Evolutionary conservation across 2,888 invertebrate genomes (phyloP), one percentile per base, ranked within the genome.

Genomic region (Druceiella hillmani): DNA sequence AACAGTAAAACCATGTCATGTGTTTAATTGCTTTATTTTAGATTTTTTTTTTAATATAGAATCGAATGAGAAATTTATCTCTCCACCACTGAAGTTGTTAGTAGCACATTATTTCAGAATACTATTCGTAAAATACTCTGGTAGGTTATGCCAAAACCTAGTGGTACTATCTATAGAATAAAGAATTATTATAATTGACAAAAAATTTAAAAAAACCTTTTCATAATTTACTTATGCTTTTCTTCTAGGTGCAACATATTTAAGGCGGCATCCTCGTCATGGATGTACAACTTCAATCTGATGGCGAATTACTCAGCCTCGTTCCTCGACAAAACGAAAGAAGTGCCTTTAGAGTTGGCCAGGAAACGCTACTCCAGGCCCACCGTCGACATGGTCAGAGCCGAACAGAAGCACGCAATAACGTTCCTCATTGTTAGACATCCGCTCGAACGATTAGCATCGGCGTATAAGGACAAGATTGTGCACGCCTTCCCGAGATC

Each of bases 201-300:
- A n/a, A n/a, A n/a, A n/a, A n/a, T n/a, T n/a, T n/a, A n/a, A n/a
- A n/a, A n/a, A n/a, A n/a, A n/a, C n/a, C n/a, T n/a, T n/a, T n/a
- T n/a, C n/a, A n/a, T n/a, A n/a, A n/a, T n/a, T n/a, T n/a, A n/a
- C n/a, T n/a, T n/a, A n/a, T n/a, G n/a, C n/a, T n/a, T n/a, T n/a
- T n/a, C 15, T 53, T 57, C 17, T 57, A 79, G 79, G 79, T 86
- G 86, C 58, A 86, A 86, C 56, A 79, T 86, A 44, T 86, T 86
- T 58, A 86, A 86, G 70, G 85, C 86, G 3, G 87, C 86, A 2
- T 89, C 89, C n/a, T 87, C 89, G 11, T 88, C 89, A 1, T 90
- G 90, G 89, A 87, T 90, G 83, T 88, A 88, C 64, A 89, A 89
- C 64, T 89, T 90, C 64, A 88, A 89, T 62, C 65, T 87, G 35